Evolutionary conservation across 1,140 invertebrate species (phyloP).

Genomic region (Caerostris extrusa): DNA sequence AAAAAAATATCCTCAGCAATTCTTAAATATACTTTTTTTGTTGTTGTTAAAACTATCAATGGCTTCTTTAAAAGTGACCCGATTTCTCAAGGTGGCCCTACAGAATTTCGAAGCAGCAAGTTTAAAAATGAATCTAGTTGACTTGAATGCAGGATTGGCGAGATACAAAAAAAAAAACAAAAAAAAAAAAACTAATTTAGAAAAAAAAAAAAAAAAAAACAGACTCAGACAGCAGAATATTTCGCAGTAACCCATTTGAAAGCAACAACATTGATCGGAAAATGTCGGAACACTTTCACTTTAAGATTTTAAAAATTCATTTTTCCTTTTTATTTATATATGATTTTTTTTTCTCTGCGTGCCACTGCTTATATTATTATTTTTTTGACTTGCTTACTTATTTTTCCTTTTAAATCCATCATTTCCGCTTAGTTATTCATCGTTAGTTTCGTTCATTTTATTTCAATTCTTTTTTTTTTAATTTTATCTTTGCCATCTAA

Average conservation of each 20-base stretch:
- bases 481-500: neutral
- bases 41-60: neutral
- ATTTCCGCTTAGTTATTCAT: constrained; percentile 64
- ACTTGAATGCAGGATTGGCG: neutral
- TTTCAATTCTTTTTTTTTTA: neutral
- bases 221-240: constrained; percentile 61
- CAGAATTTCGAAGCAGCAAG: constrained; percentile 34
- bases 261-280: constrained; percentile 58
- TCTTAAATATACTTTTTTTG: too few relatives aligned
- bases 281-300: constrained; percentile 50
- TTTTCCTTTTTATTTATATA: constrained; percentile 43
- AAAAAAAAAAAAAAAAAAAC: constrained; percentile 43
- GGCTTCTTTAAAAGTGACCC: neutral
- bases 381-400: neutral
- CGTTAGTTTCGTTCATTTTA: neutral
- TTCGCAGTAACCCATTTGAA: constrained; percentile 46
- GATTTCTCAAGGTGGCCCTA: neutral
- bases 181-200: too few relatives aligned
- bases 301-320: constrained; percentile 65
- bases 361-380: neutral
- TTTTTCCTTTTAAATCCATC: constrained; percentile 46
- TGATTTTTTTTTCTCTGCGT: neutral
- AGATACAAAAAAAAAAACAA: too few relatives aligned
- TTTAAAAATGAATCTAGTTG: constrained; percentile 59
- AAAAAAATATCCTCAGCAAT: too few relatives aligned